Evolutionary conservation across 2,888 invertebrate genomes (phyloP).

Genomic region (Drosophila robusta): DNA sequence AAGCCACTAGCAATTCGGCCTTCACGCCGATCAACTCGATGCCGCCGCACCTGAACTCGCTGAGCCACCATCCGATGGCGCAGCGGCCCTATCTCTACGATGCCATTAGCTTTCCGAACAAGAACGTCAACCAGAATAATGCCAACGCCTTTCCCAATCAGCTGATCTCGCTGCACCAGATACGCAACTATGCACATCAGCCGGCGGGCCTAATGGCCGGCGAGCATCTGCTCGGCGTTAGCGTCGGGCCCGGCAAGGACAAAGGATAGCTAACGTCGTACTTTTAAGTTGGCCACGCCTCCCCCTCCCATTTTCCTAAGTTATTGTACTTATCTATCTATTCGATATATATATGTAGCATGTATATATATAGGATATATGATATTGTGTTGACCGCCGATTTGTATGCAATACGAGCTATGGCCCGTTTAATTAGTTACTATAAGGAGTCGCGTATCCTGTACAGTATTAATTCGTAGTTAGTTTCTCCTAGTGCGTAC

Average conservation of each 20-base stretch:
- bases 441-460: conserved; percentile 53
- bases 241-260: conserved; percentile 84
- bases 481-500: conserved; percentile 59
- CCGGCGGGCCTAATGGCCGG: conserved; percentile 90
- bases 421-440: conserved; percentile 44
- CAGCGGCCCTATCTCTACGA: conserved; percentile 96
- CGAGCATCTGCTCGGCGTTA: conserved; percentile 87
- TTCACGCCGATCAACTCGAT: conserved; percentile 96
- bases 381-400: conserved; percentile 59
- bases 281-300: conserved; percentile 75
- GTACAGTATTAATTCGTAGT: conserved; percentile 77
- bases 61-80: conserved; percentile 89
- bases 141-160: conserved; percentile 94
- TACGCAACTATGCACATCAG: conserved; percentile 97
- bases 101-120: conserved; percentile 94
- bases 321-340: conserved; percentile 18
- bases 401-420: conserved; percentile 49
- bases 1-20: conserved; percentile 91
- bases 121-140: conserved; percentile 87
- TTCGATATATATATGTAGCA: conserved; percentile 8
- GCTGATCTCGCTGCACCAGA: conserved; percentile 97
- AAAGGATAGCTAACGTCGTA: conserved; percentile 84
- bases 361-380: conserved; percentile 2
- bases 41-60: conserved; percentile 90
- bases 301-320: conserved; percentile 15